phyloP scores from a whole-genome alignment of 2,797 vertebrate species.

The Lagodon rhomboides region DNA sequence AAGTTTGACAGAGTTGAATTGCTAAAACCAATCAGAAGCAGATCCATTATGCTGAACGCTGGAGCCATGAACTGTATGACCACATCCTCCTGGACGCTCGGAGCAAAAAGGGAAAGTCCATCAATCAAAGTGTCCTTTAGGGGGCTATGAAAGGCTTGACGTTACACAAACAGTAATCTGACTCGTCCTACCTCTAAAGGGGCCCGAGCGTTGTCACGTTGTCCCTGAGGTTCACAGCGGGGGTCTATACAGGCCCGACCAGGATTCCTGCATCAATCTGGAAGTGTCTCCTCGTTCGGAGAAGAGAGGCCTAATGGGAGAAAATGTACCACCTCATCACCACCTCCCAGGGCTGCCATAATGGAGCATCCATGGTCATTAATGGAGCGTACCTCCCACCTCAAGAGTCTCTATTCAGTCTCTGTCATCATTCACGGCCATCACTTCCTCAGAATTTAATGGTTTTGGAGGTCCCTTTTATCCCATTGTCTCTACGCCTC shows the following conservation, averaged over 20 bases:
- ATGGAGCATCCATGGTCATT: conserved; percentile 84
- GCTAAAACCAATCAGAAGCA: conserved; percentile 65
- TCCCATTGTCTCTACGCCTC: conserved; percentile 88
- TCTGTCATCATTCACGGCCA: conserved; percentile 89
- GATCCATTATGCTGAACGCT: conserved; percentile 64
- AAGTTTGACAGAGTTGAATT: conserved; percentile 58
- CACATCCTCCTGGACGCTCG: conserved; percentile 65
- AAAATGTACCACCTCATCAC: conserved; percentile 81
- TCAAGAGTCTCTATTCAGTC: conserved; percentile 87
- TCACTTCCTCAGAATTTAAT: conserved; percentile 93
- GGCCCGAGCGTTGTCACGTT: conserved; percentile 71
- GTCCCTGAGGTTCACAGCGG: conserved; percentile 65
- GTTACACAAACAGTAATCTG: conserved; percentile 80
- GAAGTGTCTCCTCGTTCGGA: conserved; percentile 68
- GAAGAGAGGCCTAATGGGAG: conserved; percentile 78
- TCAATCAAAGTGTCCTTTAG: conserved; percentile 76
- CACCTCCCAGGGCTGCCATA: conserved; percentile 83
- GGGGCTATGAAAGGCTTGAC: conserved; percentile 66
- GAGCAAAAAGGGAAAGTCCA: conserved; percentile 75
- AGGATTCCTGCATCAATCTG: conserved; percentile 75
- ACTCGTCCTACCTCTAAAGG: conserved; percentile 72
- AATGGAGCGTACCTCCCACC: conserved; percentile 88
- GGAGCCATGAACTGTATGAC: conserved; percentile 61
- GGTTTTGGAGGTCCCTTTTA: conserved; percentile 91
- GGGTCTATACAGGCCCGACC: conserved; percentile 42